Base-by-base conservation (phyloP, 2,888 invertebrate genomes). In the Hemicrepidius hirtus region DNA sequence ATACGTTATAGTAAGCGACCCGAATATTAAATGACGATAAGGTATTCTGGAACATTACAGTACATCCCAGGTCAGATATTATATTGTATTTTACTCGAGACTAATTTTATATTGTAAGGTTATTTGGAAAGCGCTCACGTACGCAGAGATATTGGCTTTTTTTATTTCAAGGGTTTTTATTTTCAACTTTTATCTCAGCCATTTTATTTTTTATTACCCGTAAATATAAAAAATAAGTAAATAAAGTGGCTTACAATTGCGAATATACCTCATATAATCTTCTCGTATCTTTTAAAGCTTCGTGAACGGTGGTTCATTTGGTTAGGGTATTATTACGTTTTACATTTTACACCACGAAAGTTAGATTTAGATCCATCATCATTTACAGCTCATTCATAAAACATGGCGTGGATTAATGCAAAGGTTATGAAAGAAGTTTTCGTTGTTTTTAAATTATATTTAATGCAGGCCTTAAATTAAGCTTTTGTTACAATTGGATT, bases 351-450 rank as follows among this genome's bases (percentile, higher is more conserved):
- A 12, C 49, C 20, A 21, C 21, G 49, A 49, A 21, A 21, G 12
- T 20, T 21, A 49, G 21, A 49, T 49, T 46, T 12, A 49, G 49
- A 49, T 49, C 49, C 49, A 49, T 49, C 49, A 49, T 49, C 20
- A 20, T 49, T 49, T 49, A 12, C 20, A 49, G 20, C 49, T 49
- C 21, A 49, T 49, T 49, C 49, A 49, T 49, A 49, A 49, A 49
- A 49, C 49, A 49, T 21, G 3, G 21, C 21, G 18, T 49, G 49
- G 21, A 49, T 49, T 49, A 49, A 21, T 21, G 20, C 7, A 49
- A 49, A 49, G 49, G 18, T 49, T 49, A 21, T 9, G 1, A 13
- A 40, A 3, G 13, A 40, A 40, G n/a, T 40, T 40, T 13, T n/a
- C 40, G 4, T 40, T 4, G 5, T 40, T 13, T 40, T 13, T 2